Base-by-base conservation (phyloP, 2,113 vertebrate genomes). In the Colius striatus region DNA sequence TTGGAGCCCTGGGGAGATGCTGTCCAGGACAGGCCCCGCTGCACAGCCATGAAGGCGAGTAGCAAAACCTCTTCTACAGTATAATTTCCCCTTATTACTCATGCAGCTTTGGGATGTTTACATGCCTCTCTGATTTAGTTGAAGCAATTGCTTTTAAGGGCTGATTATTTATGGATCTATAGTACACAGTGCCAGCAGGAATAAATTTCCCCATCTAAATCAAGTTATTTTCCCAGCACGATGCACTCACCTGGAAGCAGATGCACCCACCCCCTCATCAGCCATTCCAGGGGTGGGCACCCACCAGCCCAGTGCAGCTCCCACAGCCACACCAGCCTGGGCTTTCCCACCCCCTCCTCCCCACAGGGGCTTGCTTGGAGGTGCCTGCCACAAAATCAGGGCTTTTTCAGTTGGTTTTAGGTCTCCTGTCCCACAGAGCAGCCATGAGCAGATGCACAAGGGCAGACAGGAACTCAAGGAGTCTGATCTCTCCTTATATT, bases 1-100 rank as follows among this genome's bases (percentile, higher is more conserved):
- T 23, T 4, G 61, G 18, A 20, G 22, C 0, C 8, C 13, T 10
- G 36, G 72, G n/a, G 16, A 57, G 73, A 86, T 16, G 57, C 57
- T 65, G 47, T 30, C 45, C 50, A 22, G 57, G 63, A 36, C 1
- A 4, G n/a, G 19, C 41, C 73, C 17, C 41, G 36, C 54, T 2
- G 1, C 1, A 2, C 6, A 1, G 67, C n/a, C 25, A 5, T 0
- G 4, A 62, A 48, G 61, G 57, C 5, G 4, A 77, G 62, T 41
- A 65, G 72, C 9, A 1, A 61, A 70, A 21, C 50, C 38, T 51
- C 54, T 51, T 50, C 48, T 22, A 7, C 22, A 5, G 16, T 9
- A 20, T 25, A n/a, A 70, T 60, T 58, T 65, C 72, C 65, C 70
- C 57, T 43, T 48, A 27, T 84, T 70, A 72, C 30, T 50, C 68